phyloP scores from a whole-genome alignment of 2,113 vertebrate genomes.

The Macrotis lagotis region DNA sequence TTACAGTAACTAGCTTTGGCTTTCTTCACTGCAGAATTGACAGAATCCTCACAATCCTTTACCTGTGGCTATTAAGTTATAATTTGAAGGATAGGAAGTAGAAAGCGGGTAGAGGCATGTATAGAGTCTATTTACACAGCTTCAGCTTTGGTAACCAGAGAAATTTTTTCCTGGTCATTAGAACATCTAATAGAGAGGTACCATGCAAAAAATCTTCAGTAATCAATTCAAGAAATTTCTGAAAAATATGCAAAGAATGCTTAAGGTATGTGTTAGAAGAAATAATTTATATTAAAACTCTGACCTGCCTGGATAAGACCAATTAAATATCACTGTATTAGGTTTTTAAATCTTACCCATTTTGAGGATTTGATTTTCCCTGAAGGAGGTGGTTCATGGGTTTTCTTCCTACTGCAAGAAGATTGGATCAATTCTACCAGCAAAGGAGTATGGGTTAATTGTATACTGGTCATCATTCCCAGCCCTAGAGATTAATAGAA shows the following conservation, averaged over 20 bases:
- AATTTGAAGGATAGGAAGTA: constrained; percentile 78
- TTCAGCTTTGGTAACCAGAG: constrained; percentile 81
- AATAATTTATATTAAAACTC: constrained; percentile 78
- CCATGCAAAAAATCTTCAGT: constrained; percentile 77
- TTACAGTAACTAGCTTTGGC: constrained; percentile 81
- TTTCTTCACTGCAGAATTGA: constrained; percentile 79
- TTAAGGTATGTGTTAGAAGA: constrained; percentile 80
- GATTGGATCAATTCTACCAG: constrained; percentile 61
- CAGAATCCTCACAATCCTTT: constrained; percentile 74
- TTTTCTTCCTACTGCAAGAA: constrained; percentile 67
- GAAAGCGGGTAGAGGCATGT: constrained; percentile 79
- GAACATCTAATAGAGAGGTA: constrained; percentile 77
- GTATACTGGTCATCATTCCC: constrained; percentile 59
- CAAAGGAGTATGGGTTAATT: neutral
- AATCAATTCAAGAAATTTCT: constrained; percentile 78
- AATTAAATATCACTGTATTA: constrained; percentile 71
- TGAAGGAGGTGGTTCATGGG: constrained; percentile 51
- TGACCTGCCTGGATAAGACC: constrained; percentile 76
- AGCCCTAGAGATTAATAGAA: constrained; percentile 64
- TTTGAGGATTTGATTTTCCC: constrained; percentile 68
- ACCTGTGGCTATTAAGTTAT: constrained; percentile 79
- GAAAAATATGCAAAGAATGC: constrained; percentile 78
- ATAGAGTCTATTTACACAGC: constrained; percentile 77
- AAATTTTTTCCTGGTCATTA: constrained; percentile 78
- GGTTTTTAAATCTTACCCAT: constrained; percentile 75